Base-by-base conservation (phyloP, 2,888 invertebrate genomes). In the Zygothrica quintamaculata region DNA sequence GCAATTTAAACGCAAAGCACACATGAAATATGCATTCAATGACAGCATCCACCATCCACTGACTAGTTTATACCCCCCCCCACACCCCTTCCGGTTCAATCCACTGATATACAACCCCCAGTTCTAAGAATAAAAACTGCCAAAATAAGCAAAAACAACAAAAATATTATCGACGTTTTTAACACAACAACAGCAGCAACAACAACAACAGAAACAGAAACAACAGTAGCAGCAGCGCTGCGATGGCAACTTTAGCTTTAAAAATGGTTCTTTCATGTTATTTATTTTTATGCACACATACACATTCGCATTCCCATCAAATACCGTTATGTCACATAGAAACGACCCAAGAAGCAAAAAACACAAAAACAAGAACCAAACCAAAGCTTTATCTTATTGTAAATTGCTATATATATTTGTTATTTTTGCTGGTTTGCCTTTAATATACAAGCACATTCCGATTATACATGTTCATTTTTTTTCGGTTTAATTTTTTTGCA, bases 311-410 rank as follows among this genome's bases (percentile, higher is more conserved):
- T 44, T 31, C 15, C 58, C 52, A 22, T 33, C 48, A 58, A 78
- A 44, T 68, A 51, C 74, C 79, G 80, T 80, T 80, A 80, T 80
- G 81, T 84, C 84, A 81, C 74, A 69, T 62, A 61, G 43, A 64
- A 65, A 58, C 65, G 51, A 29, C 29, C n/a, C 47, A 70, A 51
- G 46, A 61, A 36, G 36, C 37, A 47, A 58, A 33, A 47, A 62
- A 29, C 53, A 52, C 31, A 44, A 44, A 56, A 18, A 33, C 16
- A 33, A 44, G 44, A 70, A 65, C 5, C 26, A 58, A 51, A 55
- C 42, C 58, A 60, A 60, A 84, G 70, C 58, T 64, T 55, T 22
- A 68, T n/a, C 70, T 75, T 80, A 75, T 67, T 71, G 59, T 62
- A 60, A 65, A 56, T 77, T 86, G 59, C 75, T 65, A 72, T 48